phyloP scores from a whole-genome alignment of 2,113 vertebrate species.

The Myanophis thanlyinensis region DNA sequence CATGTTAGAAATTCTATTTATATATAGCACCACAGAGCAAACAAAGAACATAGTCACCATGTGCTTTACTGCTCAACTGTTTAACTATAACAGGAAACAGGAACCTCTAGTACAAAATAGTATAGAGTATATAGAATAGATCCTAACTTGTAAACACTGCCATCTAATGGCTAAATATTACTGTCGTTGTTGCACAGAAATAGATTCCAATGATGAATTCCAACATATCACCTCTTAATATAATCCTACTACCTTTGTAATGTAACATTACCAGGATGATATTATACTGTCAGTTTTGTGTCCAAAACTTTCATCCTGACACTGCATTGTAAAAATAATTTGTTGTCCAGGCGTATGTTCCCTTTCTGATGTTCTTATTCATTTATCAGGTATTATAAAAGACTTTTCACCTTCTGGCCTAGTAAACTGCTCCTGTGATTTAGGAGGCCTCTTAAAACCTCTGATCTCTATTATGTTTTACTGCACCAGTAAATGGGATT shows the following conservation, averaged over 20 bases:
- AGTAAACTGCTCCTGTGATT: conserved; percentile 72
- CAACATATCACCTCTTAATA: neutral
- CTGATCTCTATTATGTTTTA: conserved; percentile 72
- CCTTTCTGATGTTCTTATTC: conserved; percentile 61
- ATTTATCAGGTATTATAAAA: conserved; percentile 69
- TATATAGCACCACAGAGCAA: no score
- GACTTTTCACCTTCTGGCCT: conserved; percentile 67
- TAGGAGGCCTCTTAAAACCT: conserved; percentile 62
- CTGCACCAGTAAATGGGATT: conserved; percentile 65
- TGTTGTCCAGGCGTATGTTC: conserved; percentile 62
- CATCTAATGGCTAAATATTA: no score
- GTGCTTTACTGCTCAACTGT: no score
- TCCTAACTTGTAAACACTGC: no score
- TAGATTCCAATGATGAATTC: neutral
- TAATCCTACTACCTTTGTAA: neutral
- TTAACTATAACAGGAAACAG: no score
- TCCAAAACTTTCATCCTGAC: neutral
- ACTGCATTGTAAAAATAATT: neutral
- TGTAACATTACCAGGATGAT: neutral
- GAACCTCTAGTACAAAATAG: no score
- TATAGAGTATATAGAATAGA: no score
- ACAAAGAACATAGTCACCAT: no score
- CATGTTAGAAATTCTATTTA: no score
- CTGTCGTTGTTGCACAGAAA: no score
- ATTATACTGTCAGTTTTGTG: neutral